A percentile compares a stretch with the other conserved stretches of the same genome.
These are phyloP conservation scores for Heliconius melpomene DNA, from an alignment of 1,140 invertebrate species.

Conservation along the genomic window DNA sequence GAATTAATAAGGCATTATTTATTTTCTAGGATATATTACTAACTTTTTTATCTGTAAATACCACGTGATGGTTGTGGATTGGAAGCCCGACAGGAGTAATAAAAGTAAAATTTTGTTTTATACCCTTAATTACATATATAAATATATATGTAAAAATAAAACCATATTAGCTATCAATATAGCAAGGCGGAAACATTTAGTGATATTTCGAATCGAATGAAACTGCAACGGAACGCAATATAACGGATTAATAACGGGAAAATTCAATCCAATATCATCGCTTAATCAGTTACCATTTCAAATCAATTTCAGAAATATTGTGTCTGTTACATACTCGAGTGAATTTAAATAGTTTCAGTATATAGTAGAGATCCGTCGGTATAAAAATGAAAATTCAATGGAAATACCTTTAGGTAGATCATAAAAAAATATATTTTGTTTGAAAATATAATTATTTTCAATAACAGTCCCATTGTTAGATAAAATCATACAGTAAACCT, in stretches of 20 bases:
- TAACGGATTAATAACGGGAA: constrained; percentile 35
- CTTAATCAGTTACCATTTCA: constrained; percentile 34
- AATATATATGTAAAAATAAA: not conserved
- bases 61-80: too few relatives aligned
- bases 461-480: too few relatives aligned
- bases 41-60: too few relatives aligned
- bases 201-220: constrained; percentile 22
- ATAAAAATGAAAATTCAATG: too few relatives aligned
- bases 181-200: constrained; percentile 18
- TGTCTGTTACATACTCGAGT: not conserved
- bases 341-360: not conserved
- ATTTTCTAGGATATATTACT: too few relatives aligned
- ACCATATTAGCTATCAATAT: not conserved
- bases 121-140: not conserved
- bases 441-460: too few relatives aligned
- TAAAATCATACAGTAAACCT: too few relatives aligned
- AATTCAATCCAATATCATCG: constrained; percentile 37
- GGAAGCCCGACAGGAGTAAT: too few relatives aligned
- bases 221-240: constrained; percentile 29
- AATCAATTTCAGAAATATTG: constrained; percentile 19
- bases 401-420: too few relatives aligned
- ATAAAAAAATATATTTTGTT: too few relatives aligned
- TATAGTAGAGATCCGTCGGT: not conserved
- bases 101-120: too few relatives aligned
- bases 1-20: not conserved